A percentile compares a stretch with the other conserved stretches of the same genome.
Evolutionary conservation across 2,113 vertebrate genomes (phyloP).

Genomic region (Muntiacus muntjak): DNA sequence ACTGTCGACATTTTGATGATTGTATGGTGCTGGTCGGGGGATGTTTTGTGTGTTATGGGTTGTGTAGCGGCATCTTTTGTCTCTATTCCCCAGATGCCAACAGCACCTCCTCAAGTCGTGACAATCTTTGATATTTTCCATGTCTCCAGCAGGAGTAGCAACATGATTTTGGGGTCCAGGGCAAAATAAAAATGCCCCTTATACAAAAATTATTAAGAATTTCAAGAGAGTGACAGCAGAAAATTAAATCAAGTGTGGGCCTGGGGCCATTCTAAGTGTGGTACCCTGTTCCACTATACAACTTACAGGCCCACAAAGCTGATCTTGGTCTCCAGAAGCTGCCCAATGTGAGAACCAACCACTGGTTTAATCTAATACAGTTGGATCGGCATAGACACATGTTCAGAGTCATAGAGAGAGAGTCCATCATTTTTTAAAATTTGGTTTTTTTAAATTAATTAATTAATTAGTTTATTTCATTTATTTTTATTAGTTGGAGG

Average conservation of each 20-base stretch:
- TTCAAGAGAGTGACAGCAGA: background rate
- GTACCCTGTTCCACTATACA: background rate
- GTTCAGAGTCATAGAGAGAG: background rate
- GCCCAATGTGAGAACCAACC: background rate
- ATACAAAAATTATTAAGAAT: background rate
- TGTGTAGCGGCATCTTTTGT: background rate
- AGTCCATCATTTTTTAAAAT: accelerated
- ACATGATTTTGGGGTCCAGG: background rate
- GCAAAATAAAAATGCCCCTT: background rate
- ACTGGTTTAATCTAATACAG: background rate
- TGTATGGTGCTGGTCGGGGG: background rate
- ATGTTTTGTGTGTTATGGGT: too few species aligned
- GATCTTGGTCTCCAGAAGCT: background rate
- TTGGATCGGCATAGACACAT: background rate
- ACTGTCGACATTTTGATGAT: background rate
- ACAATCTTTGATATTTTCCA: background rate
- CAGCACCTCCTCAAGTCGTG: accelerated
- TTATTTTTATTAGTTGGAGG: too few species aligned
- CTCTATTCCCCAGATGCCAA: background rate
- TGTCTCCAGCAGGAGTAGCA: background rate
- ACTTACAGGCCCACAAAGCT: background rate
- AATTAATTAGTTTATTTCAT: too few species aligned
- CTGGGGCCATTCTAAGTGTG: background rate
- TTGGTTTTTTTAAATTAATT: background rate
- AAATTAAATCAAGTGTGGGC: background rate